Evolutionary conservation across 2,888 invertebrate genomes (phyloP), one percentile per base, ranked within the genome.

Genomic region (Toxonevra muliebris): DNA sequence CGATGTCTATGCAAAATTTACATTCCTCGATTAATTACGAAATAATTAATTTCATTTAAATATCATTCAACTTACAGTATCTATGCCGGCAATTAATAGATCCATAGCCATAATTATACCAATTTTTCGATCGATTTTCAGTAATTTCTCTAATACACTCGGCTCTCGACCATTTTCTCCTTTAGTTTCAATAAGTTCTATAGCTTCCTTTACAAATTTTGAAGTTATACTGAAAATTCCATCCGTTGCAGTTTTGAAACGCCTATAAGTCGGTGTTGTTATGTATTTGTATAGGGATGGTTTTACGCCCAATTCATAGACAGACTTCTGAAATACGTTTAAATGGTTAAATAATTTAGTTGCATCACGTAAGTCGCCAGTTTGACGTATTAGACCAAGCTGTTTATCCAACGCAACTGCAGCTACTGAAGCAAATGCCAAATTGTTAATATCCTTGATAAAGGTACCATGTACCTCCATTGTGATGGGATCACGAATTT

Each of bases 21-120:
- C n/a, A n/a, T n/a, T n/a, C n/a, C n/a, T n/a, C n/a, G n/a, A n/a
- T n/a, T n/a, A n/a, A n/a, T n/a, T n/a, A n/a, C n/a, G n/a, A n/a
- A n/a, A n/a, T n/a, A n/a, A n/a, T n/a, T n/a, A n/a, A n/a, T n/a
- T n/a, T n/a, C n/a, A n/a, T n/a, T n/a, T 61, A 13, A 40, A 40
- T 10, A 42, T 11, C 30, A 7, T 30, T 48, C n/a, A 9, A 60
- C 84, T 85, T 84, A 94, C 92, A 72, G 92, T 92, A 79, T 93
- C 92, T 45, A 92, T 88, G 70, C 92, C 92, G 58, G 90, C 91
- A 70, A 89, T 85, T 12, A 92, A 75, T 91, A 92, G 90, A 79
- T 93, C 92, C 75, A 90, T 88, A 1, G 89, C 89, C 90, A 91
- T 92, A 70, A 89, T 87, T 45, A 88, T 78, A 0, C 92, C 92